These are phyloP conservation scores for Madoqua kirkii DNA, from an alignment of 2,113 vertebrate genomes.

Conservation along the genomic window DNA sequence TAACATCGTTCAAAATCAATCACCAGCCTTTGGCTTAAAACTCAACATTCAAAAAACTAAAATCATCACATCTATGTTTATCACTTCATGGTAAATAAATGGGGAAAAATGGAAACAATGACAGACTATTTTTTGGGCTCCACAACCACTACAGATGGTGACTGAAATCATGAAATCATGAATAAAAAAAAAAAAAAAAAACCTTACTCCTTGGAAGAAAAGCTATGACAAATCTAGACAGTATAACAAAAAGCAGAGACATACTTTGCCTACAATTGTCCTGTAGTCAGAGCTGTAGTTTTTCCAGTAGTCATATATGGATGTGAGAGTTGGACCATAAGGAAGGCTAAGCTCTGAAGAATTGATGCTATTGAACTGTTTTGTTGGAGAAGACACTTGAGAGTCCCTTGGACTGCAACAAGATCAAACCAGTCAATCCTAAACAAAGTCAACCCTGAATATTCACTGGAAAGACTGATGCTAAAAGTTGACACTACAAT, in stretches of 20 bases:
- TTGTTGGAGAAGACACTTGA: not conserved
- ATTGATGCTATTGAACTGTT: not conserved
- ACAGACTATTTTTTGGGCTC: not conserved
- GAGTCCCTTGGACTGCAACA: not conserved
- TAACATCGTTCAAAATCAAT: not conserved
- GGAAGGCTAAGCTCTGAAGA: not conserved
- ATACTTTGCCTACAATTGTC: not conserved
- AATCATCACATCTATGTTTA: not conserved
- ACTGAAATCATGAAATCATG: not conserved
- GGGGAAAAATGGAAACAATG: not conserved
- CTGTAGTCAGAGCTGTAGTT: not conserved
- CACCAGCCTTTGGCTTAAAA: not conserved
- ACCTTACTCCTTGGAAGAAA: not conserved
- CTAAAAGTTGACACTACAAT: not conserved
- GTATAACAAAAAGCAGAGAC: not conserved
- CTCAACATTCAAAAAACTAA: not conserved
- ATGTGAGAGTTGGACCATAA: not conserved
- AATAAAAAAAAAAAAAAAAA: not conserved
- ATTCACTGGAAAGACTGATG: not conserved
- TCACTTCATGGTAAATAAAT: not conserved
- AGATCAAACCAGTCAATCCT: not conserved
- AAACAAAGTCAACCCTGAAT: not conserved
- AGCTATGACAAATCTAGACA: not conserved
- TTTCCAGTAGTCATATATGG: not conserved
- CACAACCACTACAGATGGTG: not conserved